Conservation (phyloP, 2,113 vertebrate genomes). For the Plotosus lineatus region DNA sequence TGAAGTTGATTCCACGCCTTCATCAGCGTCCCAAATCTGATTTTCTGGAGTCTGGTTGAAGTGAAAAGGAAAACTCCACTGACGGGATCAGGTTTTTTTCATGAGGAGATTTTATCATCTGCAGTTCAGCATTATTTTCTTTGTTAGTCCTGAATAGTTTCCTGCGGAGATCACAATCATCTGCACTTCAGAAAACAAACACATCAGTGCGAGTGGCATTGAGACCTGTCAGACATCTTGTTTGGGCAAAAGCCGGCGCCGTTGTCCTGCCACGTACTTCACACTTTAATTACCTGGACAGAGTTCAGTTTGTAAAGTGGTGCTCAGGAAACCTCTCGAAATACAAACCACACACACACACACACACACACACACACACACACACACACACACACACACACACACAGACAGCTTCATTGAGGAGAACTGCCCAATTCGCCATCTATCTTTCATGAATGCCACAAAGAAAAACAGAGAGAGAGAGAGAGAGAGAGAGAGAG, state of each 20-base stretch:
- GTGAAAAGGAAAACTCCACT: conserved; percentile 2
- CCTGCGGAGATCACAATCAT: conserved; percentile 15
- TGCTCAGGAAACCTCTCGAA: conserved; percentile 1
- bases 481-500: neutral
- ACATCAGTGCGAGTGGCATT: conserved; percentile 17
- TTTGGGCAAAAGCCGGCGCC: neutral
- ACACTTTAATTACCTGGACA: conserved; percentile 43
- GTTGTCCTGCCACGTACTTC: neutral
- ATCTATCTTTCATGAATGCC: neutral
- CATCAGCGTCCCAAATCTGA: neutral
- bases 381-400: too few species aligned
- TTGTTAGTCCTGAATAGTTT: conserved; percentile 33
- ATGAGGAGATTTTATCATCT: conserved; percentile 31
- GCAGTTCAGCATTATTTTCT: conserved; percentile 6
- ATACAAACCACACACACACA: neutral
- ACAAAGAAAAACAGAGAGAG: neutral
- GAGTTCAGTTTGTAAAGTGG: conserved; percentile 7
- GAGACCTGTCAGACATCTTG: neutral
- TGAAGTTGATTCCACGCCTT: neutral
- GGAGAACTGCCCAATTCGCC: neutral
- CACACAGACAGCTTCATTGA: too few species aligned
- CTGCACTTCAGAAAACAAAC: conserved; percentile 36
- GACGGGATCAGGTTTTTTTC: conserved; percentile 1
- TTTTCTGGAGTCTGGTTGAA: neutral
- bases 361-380: too few species aligned